Evolutionary conservation across 2,113 vertebrate genomes (phyloP), one percentile per base, ranked within the genome.

Genomic region (Bombycilla garrulus): DNA sequence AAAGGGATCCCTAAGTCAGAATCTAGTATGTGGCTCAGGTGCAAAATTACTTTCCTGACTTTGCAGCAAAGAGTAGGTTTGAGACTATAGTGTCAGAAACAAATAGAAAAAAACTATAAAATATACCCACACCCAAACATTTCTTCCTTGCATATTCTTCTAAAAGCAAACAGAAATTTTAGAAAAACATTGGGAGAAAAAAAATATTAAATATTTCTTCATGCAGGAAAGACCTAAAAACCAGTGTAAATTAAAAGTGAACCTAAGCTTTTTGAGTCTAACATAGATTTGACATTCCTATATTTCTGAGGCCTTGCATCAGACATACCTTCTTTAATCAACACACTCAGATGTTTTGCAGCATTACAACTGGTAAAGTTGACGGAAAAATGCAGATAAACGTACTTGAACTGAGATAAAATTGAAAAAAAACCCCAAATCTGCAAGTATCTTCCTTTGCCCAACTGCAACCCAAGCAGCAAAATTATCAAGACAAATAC

Each of bases 381-480:
- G 14, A 54, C 56, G 40, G 12, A 76, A 26, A 47, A 22, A 58
- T 7, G 12, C 38, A 83, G 35, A 73, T 18, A 86, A 70, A 44
- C 12, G 57, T 16, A 51, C 18, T 69, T 36, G 8, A 64, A 10
- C 29, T n/a, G 33, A 66, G 14, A 86, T 40, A 58, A 16, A 66
- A 74, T 29, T 47, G 6, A 4, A 40, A 65, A 64, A 74, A 29
- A 24, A 1, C 0, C 4, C 6, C 2, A 0, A 66, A 74, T 8
- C 9, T 5, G 35, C 31, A 84, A 87, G 6, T 22, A 29, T n/a
- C 15, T 45, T 62, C 21, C 33, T 90, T 76, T 61, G 15, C 11
- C 9, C 25, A 45, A 10, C 24, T 72, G 36, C 56, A 86, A 74
- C 2, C 15, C 4, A 5, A 72, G 18, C 18, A 80, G 15, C 15